A percentile compares a stretch with the other conserved stretches of the same genome.
Conservation (phyloP, 2,113 vertebrate genomes). For the Casuarius casuarius region DNA sequence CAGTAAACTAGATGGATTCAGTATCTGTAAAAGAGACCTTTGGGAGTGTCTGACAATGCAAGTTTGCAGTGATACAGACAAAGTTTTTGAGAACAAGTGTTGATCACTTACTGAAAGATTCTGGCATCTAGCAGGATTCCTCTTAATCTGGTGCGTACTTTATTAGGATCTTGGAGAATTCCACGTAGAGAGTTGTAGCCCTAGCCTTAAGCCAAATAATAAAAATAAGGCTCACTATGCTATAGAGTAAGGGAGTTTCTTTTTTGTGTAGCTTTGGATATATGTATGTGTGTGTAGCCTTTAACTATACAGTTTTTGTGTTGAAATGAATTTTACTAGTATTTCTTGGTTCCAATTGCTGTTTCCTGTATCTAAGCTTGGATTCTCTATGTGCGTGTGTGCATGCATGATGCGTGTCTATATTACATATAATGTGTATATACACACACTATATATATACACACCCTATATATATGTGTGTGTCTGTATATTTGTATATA, state of each 20-base stretch:
- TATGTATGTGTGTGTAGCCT: neutral
- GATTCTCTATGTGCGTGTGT: neutral
- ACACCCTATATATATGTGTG: neutral
- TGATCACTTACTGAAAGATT: neutral
- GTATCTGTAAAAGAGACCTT: neutral
- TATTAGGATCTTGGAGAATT: neutral
- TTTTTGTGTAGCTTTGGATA: neutral
- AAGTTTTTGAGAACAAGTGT: neutral
- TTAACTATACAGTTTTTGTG: neutral
- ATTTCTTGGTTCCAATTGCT: neutral
- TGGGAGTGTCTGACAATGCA: neutral
- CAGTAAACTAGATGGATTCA: neutral
- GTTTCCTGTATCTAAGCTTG: neutral
- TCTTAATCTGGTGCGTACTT: neutral
- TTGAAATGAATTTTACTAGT: neutral
- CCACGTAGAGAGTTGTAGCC: neutral
- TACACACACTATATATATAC: neutral
- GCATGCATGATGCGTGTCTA: neutral
- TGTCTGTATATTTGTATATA: neutral
- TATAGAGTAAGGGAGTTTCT: neutral
- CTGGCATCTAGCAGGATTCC: neutral
- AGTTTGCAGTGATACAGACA: neutral
- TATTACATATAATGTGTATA: neutral
- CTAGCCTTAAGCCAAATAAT: neutral
- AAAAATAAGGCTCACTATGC: neutral